Conservation (phyloP, 2,113 vertebrate genomes). For the Petroica traversi region DNA sequence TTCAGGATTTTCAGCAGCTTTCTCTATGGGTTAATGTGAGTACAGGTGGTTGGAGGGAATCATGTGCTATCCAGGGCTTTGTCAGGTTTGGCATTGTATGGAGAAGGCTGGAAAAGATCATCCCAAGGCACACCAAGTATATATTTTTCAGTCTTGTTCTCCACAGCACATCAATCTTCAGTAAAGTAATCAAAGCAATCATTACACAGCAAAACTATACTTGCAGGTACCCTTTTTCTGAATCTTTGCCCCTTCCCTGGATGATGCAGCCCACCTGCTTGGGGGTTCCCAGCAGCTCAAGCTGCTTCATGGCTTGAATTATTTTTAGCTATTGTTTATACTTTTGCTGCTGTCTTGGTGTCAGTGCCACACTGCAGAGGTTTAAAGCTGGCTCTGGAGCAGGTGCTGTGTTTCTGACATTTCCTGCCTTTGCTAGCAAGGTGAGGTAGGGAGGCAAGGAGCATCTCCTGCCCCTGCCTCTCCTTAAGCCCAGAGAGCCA, state of each 20-base stretch:
- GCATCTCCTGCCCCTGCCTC: not conserved
- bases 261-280: constrained; percentile 25
- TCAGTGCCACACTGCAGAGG: not conserved
- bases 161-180: not conserved
- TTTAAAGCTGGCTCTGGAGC: not conserved
- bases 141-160: not conserved
- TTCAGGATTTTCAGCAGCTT: not conserved
- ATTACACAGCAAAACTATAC: not conserved
- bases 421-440: not conserved
- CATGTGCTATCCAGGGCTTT: not conserved
- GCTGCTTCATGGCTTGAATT: constrained; percentile 29
- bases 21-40: not conserved
- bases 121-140: not conserved
- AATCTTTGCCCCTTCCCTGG: not conserved
- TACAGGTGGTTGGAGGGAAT: not conserved
- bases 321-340: constrained; percentile 10
- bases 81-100: not conserved
- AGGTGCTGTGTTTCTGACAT: not conserved
- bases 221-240: not conserved
- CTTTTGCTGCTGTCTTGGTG: constrained; percentile 6
- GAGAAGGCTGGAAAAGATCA: not conserved
- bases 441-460: not conserved
- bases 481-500: not conserved
- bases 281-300: constrained; percentile 24
- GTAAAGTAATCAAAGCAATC: not conserved